Evolutionary conservation across 1,140 invertebrate species (phyloP).

Genomic region (Caenorhabditis tropicalis): DNA sequence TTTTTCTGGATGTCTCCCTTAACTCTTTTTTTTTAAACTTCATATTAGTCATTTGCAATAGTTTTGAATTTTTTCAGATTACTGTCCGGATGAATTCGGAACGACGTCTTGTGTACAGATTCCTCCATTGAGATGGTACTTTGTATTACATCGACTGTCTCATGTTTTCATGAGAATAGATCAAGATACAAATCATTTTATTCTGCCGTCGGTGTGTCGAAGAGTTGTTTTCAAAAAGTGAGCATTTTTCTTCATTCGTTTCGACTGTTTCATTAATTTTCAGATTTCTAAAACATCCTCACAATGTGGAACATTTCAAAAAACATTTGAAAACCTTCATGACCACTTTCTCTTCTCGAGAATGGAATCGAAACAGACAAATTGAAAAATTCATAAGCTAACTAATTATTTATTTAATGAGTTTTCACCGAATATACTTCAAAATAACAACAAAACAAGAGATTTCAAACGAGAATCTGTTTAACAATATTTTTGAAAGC

Average conservation of each 20-base stretch:
- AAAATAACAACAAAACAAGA: neutral
- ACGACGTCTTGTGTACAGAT: neutral
- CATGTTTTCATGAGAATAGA: constrained; percentile 3
- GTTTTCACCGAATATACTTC: neutral
- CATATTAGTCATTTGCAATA: no score
- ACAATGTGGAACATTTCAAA: constrained; percentile 11
- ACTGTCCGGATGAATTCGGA: constrained; percentile 11
- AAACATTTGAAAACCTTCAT: neutral
- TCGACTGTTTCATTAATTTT: neutral
- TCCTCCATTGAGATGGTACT: constrained; percentile 4
- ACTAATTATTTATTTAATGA: neutral
- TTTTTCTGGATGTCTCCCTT: no score
- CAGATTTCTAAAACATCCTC: constrained; percentile 10
- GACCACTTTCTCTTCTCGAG: neutral
- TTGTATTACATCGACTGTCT: neutral
- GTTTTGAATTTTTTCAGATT: neutral
- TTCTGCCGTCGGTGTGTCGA: neutral
- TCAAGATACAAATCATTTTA: neutral
- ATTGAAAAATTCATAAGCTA: neutral
- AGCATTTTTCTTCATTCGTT: neutral
- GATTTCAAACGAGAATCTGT: constrained; percentile 5
- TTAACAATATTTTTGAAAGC: constrained; percentile 6
- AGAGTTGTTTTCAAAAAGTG: constrained; percentile 5
- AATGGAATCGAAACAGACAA: constrained; percentile 12
- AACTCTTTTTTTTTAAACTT: no score